Percentiles rank a stretch among this genome's conserved stretches.
Conservation (phyloP, 2,113 vertebrate genomes). For the Zosterops japonicus region DNA sequence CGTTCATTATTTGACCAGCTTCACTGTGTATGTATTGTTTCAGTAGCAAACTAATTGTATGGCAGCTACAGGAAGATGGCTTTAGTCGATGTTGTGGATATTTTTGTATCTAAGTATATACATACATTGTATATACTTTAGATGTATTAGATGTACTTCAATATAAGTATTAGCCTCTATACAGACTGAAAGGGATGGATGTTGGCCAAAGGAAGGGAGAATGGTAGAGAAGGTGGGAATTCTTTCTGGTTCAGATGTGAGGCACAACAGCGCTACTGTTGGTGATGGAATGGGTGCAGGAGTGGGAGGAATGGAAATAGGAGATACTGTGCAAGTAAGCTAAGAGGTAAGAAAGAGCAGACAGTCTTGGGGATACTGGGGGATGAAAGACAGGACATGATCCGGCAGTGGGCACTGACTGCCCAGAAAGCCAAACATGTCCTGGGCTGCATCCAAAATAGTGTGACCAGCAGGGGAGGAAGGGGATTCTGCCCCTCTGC, state of each 20-base stretch:
- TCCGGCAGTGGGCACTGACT: accelerated
- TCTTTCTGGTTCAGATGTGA: not conserved
- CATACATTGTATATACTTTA: not conserved
- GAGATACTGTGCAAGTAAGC: not conserved
- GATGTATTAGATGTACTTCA: not conserved
- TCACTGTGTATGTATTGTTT: not conserved
- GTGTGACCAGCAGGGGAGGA: accelerated
- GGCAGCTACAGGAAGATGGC: not conserved
- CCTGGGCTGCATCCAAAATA: not conserved
- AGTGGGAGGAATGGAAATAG: not conserved
- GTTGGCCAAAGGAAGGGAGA: not conserved
- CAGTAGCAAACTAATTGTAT: not conserved
- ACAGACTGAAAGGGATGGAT: not conserved
- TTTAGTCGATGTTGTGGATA: not conserved
- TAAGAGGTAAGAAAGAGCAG: not conserved
- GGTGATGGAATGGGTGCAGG: no score
- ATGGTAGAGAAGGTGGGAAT: not conserved
- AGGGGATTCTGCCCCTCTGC: not conserved
- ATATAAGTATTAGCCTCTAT: accelerated
- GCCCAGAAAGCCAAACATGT: accelerated
- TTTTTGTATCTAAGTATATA: not conserved
- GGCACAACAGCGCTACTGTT: not conserved
- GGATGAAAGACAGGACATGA: not conserved
- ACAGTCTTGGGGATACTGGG: accelerated
- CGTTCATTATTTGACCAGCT: not conserved